Conservation (phyloP, 1,140 invertebrate species). For the Heliothis subflexa region DNA sequence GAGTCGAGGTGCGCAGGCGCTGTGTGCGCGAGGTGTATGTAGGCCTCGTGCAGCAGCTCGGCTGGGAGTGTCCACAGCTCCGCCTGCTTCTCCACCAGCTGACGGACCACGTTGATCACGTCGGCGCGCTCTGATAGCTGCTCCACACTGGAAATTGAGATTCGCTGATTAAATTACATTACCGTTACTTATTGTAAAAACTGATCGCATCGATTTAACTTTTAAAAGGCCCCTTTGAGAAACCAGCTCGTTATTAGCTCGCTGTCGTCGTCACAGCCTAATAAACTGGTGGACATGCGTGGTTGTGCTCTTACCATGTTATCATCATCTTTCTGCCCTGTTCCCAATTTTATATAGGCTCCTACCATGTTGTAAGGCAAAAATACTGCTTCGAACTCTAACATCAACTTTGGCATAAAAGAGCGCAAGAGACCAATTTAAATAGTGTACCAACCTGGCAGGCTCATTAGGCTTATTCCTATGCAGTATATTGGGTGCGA, state of each 20-base stretch:
- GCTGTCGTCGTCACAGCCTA: no score
- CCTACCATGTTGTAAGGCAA: no score
- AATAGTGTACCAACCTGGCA: constrained; percentile 83
- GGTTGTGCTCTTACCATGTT: no score
- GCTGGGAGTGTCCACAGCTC: constrained; percentile 92
- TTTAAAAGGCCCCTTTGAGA: no score
- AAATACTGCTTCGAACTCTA: no score
- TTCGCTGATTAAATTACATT: no score
- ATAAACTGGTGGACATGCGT: no score
- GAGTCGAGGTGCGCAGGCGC: constrained; percentile 92
- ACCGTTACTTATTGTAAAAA: neutral
- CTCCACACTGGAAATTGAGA: constrained; percentile 84
- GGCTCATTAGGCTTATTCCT: constrained; percentile 89
- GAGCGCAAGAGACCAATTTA: no score
- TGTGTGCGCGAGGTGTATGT: constrained; percentile 93
- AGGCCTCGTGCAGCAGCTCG: constrained; percentile 94
- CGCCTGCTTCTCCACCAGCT: constrained; percentile 92
- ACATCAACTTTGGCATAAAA: no score
- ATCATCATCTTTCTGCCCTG: no score
- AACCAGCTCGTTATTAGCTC: no score
- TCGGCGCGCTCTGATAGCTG: constrained; percentile 93
- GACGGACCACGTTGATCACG: constrained; percentile 95
- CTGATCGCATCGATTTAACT: neutral
- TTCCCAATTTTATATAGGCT: no score
- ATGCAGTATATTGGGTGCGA: constrained; percentile 97